These are phyloP conservation scores for Drosophila kuntzei DNA, from an alignment of 2,888 invertebrate genomes.

Conservation along the genomic window DNA sequence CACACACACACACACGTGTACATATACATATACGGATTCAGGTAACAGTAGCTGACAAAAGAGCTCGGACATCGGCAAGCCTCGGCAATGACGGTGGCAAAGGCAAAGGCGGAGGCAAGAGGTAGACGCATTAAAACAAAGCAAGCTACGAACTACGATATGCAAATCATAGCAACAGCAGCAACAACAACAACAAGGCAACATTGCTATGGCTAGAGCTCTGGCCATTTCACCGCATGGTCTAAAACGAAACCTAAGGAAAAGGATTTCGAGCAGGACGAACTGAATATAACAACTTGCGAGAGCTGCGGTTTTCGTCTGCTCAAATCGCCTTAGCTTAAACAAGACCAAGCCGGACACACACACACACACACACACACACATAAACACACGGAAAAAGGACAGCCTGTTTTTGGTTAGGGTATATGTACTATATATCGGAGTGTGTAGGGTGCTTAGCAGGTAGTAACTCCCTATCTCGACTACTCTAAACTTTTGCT, in stretches of 20 bases:
- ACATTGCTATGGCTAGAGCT: slow-evolving; percentile 51
- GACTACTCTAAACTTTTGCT: slow-evolving; percentile 32
- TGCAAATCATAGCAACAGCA: slow-evolving; percentile 75
- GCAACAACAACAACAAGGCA: slow-evolving; percentile 26
- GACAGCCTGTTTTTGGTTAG: slow-evolving; percentile 17
- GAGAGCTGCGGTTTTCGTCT: slow-evolving; percentile 76
- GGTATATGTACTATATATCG: not conserved
- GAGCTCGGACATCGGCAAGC: slow-evolving; percentile 68
- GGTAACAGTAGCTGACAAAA: slow-evolving; percentile 73
- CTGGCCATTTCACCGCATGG: slow-evolving; percentile 30
- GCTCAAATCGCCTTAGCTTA: slow-evolving; percentile 78
- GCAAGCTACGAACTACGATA: slow-evolving; percentile 76
- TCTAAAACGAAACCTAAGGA: slow-evolving; percentile 60
- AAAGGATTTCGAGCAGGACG: slow-evolving; percentile 64
- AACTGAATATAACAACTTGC: slow-evolving; percentile 74
- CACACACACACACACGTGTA: slow-evolving; percentile 7
- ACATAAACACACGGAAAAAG: slow-evolving; percentile 24
- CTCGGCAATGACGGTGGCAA: slow-evolving; percentile 44
- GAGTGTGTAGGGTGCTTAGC: slow-evolving; percentile 38
- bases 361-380: slow-evolving; percentile 43
- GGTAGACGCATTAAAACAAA: slow-evolving; percentile 78
- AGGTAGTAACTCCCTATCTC: slow-evolving; percentile 44
- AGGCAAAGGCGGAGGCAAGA: slow-evolving; percentile 16
- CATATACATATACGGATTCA: slow-evolving; percentile 32
- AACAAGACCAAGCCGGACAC: slow-evolving; percentile 62